Percentiles rank a stretch among this genome's conserved stretches.
phyloP scores from a whole-genome alignment of 2,888 invertebrate species.

The Tipula helvola region DNA sequence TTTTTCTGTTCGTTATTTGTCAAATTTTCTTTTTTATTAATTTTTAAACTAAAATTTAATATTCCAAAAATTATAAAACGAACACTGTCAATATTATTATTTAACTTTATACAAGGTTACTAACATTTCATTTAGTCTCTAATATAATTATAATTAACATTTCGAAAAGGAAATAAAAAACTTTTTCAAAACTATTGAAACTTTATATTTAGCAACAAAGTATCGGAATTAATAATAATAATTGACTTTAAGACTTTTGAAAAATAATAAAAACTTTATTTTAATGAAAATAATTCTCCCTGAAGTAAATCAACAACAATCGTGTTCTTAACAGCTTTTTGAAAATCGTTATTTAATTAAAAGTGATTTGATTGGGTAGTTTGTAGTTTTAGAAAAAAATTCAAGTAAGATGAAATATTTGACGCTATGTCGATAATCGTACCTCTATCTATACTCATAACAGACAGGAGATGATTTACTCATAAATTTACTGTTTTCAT shows the following conservation, averaged over 20 bases:
- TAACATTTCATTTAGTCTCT: not conserved
- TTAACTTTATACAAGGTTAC: not conserved
- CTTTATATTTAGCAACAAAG: too few species aligned
- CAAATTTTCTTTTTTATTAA: not conserved
- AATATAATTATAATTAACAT: not conserved
- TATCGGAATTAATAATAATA: too few species aligned
- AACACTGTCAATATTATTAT: not conserved
- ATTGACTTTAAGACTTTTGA: too few species aligned
- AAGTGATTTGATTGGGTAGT: not conserved
- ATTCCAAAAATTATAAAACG: not conserved
- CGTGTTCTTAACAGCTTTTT: not conserved
- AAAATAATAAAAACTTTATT: too few species aligned
- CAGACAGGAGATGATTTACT: not conserved
- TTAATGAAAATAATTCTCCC: too few species aligned
- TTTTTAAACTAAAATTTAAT: not conserved
- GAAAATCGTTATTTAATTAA: not conserved
- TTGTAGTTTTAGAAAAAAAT: not conserved
- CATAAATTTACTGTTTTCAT: not conserved
- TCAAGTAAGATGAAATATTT: not conserved
- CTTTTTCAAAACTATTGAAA: too few species aligned
- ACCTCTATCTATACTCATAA: too few species aligned
- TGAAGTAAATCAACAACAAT: not conserved
- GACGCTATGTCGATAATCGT: too few species aligned
- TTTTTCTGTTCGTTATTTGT: too few species aligned
- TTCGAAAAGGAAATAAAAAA: not conserved